Base-by-base conservation (phyloP, 2,888 invertebrate genomes). In the Laspeyria flexula region DNA sequence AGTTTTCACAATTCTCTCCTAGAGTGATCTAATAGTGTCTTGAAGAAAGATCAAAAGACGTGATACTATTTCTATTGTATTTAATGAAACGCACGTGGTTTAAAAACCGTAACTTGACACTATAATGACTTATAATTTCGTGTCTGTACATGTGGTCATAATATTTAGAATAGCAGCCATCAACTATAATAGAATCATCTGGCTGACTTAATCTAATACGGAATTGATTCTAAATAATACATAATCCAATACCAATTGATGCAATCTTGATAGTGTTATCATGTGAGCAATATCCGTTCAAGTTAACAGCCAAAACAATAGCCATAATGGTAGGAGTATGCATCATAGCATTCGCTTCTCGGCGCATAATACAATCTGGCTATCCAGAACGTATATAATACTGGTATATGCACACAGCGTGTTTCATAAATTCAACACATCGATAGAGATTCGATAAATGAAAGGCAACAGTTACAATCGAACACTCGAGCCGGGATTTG, bases 371-470 rank as follows among this genome's bases (percentile, higher is more conserved):
- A 44, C 51, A 42, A 50, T 45, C 31, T 40, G 38, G 42, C 43
- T 21, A 7, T 18, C 29, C 37, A 40, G 29, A n/a, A 30, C 42
- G 35, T 27, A 47, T 49, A 48, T 56, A 56, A 49, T 51, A 55
- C 49, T 25, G 21, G 23, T 35, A 58, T 54, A 49, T 38, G 35
- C 54, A 46, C 50, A 50, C 48, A 53, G 38, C 37, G 45, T 64
- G 61, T 64, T 63, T 66, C 59, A 66, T 60, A 71, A 71, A 71
- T 69, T 67, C 60, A 58, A 64, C 57, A 65, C 60, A 65, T 66
- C 65, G 60, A 68, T 60, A 57, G 60, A 59, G 62, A 75, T 78
- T 77, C 77, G 74, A 81, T 81, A 82, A 80, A 82, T 73, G 79
- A 75, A 76, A 69, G 69, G 73, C 73, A 72, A 69, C 74, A 61